Percentiles rank a stretch among this genome's conserved stretches.
These are phyloP conservation scores for Drosophila grimshawi DNA, from an alignment of 1,140 invertebrate species.

Conservation along the genomic window DNA sequence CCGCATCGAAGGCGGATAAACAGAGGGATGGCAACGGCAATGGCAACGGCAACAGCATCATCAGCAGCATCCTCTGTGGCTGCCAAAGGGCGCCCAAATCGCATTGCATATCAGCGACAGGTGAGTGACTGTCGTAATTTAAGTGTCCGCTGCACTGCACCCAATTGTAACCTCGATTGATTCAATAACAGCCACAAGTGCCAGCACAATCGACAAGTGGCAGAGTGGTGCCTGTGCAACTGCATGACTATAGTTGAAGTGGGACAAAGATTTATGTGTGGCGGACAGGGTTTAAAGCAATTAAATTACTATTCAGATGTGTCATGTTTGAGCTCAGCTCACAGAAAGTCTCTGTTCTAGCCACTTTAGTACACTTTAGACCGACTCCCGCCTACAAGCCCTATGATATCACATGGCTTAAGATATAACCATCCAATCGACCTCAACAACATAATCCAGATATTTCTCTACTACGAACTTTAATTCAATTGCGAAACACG, in stretches of 20 bases:
- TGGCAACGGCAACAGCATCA: slow-evolving; percentile 18
- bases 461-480: too few relatives aligned
- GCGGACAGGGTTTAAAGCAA: too few relatives aligned
- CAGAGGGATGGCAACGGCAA: background rate
- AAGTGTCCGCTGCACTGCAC: background rate
- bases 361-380: too few relatives aligned
- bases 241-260: too few relatives aligned
- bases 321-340: too few relatives aligned
- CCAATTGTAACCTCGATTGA: background rate
- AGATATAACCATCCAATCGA: too few relatives aligned
- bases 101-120: slow-evolving; percentile 84
- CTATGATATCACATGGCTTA: too few relatives aligned
- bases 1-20: background rate
- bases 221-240: background rate
- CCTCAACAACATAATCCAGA: too few relatives aligned
- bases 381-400: too few relatives aligned
- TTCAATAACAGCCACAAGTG: background rate
- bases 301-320: too few relatives aligned
- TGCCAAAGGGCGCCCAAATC: slow-evolving; percentile 84
- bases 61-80: slow-evolving; percentile 65
- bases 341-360: too few relatives aligned
- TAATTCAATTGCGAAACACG: too few relatives aligned
- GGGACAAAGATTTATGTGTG: background rate
- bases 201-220: background rate
- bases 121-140: slow-evolving; percentile 48